phyloP scores from a whole-genome alignment of 92 coral and sea anemone species.

The Scolanthus callimorphus region DNA sequence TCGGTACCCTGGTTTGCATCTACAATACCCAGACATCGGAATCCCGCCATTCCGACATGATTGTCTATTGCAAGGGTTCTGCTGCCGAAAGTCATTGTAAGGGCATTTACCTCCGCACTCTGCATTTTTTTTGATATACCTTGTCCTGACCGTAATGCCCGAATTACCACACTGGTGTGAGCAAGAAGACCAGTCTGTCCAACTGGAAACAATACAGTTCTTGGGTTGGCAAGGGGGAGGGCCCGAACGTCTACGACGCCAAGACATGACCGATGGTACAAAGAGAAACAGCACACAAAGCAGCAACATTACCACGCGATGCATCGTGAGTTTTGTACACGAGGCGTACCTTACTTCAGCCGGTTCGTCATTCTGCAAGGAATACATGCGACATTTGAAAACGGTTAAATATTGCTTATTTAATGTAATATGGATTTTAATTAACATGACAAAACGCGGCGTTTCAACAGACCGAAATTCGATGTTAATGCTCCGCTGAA shows the following conservation, averaged over 20 bases:
- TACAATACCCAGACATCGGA: constrained; percentile 31
- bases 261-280: not conserved
- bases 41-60: constrained; percentile 36
- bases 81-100: constrained; percentile 13
- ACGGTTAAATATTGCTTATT: too few relatives aligned
- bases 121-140: constrained; percentile 26
- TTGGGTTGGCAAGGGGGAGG: constrained; percentile 19
- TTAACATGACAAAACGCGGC: too few relatives aligned
- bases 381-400: too few relatives aligned
- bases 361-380: too few relatives aligned
- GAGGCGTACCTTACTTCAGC: too few relatives aligned
- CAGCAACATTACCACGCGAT: too few relatives aligned
- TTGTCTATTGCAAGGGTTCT: constrained; percentile 39
- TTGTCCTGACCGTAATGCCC: constrained; percentile 47
- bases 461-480: too few relatives aligned
- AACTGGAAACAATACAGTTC: constrained; percentile 19
- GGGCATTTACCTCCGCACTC: constrained; percentile 52
- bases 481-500: too few relatives aligned
- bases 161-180: constrained; percentile 52
- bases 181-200: constrained; percentile 54
- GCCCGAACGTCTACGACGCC: constrained; percentile 26
- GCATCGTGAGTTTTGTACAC: too few relatives aligned
- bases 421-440: too few relatives aligned
- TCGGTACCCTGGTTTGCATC: constrained; percentile 26
- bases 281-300: not conserved